Evolutionary conservation across 35 echinoderm and acorn worm species (phyloP).

Genomic region (Heliocidaris tuberculata): DNA sequence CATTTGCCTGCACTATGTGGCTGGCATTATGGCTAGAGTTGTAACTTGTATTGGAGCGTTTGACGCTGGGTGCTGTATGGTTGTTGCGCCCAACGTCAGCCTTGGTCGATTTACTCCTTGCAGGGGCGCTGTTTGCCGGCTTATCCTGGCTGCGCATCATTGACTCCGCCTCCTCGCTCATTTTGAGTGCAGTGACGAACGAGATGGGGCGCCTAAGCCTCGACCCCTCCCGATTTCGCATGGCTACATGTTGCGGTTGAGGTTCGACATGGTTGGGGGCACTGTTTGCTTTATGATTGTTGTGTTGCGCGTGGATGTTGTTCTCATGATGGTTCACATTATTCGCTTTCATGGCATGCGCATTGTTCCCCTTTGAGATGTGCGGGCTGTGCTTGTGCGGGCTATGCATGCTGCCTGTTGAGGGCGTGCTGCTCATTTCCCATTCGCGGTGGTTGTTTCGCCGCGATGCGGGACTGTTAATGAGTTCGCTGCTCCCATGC

Average conservation of each 20-base stretch:
- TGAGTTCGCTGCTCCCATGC: slow-evolving; percentile 68
- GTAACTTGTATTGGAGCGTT: slow-evolving; percentile 34
- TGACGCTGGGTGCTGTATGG: slow-evolving; percentile 2
- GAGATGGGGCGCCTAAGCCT: slow-evolving; percentile 86
- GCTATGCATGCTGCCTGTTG: slow-evolving; percentile 36
- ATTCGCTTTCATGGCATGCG: slow-evolving; percentile 40
- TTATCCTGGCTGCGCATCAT: slow-evolving; percentile 51
- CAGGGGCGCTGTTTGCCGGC: not conserved
- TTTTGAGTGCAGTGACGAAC: slow-evolving; percentile 91
- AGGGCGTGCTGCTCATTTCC: slow-evolving; percentile 67
- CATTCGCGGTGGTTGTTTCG: slow-evolving; percentile 55
- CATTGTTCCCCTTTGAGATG: slow-evolving; percentile 31
- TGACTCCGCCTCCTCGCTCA: slow-evolving; percentile 74
- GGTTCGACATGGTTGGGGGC: slow-evolving; percentile 35
- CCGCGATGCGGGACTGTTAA: slow-evolving; percentile 65
- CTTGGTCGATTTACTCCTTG: slow-evolving; percentile 16
- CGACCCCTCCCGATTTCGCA: slow-evolving; percentile 58
- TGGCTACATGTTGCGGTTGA: slow-evolving; percentile 51
- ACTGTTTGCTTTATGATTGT: slow-evolving; percentile 48
- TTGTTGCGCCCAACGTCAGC: slow-evolving; percentile 54
- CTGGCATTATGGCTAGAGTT: slow-evolving; percentile 1
- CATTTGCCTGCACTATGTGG: slow-evolving; percentile 47
- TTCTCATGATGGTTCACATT: slow-evolving; percentile 39
- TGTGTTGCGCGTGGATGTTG: slow-evolving; percentile 35
- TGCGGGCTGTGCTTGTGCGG: not conserved